Evolutionary conservation across 1,140 invertebrate genomes (phyloP).

Genomic region (Orius insidiosus): DNA sequence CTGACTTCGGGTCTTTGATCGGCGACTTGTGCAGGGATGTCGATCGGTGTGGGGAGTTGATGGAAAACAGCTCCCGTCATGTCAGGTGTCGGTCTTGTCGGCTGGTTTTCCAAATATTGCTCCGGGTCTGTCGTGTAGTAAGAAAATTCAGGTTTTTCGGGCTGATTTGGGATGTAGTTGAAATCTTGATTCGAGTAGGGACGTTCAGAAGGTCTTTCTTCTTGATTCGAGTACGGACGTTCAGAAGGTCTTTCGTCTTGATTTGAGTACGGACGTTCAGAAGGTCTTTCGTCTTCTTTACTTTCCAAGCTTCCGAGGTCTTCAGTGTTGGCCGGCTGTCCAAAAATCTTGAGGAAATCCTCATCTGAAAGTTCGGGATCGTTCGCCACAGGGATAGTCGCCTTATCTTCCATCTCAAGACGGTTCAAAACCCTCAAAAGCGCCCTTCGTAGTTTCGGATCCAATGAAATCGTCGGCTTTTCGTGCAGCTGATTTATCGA

Average conservation of each 20-base stretch:
- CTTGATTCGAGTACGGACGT: no score
- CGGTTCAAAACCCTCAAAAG: conserved; percentile 49
- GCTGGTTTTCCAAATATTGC: no score
- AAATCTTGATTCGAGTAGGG: no score
- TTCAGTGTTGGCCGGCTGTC: conserved; percentile 33
- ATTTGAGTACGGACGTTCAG: no score
- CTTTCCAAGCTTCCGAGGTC: conserved; percentile 6
- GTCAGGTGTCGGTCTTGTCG: no score
- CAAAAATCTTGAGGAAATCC: conserved; percentile 7
- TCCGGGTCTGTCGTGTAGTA: no score
- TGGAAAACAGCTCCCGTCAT: no score
- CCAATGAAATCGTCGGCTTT: conserved; percentile 35
- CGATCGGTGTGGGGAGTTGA: neutral
- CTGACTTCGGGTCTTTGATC: neutral
- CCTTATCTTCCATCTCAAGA: conserved; percentile 31
- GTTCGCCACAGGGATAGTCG: neutral
- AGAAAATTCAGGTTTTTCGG: no score
- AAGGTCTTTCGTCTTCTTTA: neutral
- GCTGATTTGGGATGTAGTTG: no score
- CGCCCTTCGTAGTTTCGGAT: conserved; percentile 48
- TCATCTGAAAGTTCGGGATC: conserved; percentile 4
- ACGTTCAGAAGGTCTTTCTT: no score
- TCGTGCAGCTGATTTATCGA: conserved; percentile 18
- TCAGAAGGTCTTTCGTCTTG: no score
- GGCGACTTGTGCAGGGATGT: neutral